Percentiles rank a stretch among this genome's conserved stretches.
phyloP scores from a whole-genome alignment of 2,113 vertebrate species.

The Fukomys damarensis region DNA sequence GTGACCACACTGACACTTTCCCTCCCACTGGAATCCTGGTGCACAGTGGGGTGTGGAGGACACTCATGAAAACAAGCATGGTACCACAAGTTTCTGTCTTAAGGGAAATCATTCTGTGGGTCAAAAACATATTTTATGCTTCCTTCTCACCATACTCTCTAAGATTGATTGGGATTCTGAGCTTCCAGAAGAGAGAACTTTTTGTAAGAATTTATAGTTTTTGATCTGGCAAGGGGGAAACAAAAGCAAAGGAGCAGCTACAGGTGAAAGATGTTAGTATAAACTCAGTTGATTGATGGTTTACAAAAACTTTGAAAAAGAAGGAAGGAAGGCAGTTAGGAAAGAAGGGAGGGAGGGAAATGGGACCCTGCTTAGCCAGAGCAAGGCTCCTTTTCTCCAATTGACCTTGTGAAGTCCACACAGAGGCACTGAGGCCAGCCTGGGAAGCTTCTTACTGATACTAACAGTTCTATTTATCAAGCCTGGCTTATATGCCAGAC shows the following conservation, averaged over 20 bases:
- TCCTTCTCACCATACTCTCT: background rate
- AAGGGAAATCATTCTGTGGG: background rate
- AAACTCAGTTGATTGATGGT: background rate
- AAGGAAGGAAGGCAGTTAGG: background rate
- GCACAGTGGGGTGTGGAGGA: background rate
- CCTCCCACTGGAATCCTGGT: background rate
- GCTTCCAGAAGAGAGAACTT: background rate
- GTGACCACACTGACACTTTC: background rate
- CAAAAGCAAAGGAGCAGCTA: background rate
- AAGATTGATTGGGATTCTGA: background rate
- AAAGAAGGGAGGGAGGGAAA: background rate
- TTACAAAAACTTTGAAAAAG: background rate
- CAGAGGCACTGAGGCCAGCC: background rate
- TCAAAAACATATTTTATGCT: background rate
- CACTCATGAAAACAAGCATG: rapidly evolving
- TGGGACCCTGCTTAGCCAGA: background rate
- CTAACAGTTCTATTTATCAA: background rate
- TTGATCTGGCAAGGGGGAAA: background rate
- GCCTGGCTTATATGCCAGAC: background rate
- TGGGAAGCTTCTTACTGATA: background rate
- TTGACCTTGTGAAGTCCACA: background rate
- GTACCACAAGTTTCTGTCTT: rapidly evolving
- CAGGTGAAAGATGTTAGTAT: background rate
- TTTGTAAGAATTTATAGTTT: background rate
- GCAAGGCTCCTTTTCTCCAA: background rate